Base-by-base conservation (phyloP, 1,140 invertebrate species). In the Ephestia elutella region DNA sequence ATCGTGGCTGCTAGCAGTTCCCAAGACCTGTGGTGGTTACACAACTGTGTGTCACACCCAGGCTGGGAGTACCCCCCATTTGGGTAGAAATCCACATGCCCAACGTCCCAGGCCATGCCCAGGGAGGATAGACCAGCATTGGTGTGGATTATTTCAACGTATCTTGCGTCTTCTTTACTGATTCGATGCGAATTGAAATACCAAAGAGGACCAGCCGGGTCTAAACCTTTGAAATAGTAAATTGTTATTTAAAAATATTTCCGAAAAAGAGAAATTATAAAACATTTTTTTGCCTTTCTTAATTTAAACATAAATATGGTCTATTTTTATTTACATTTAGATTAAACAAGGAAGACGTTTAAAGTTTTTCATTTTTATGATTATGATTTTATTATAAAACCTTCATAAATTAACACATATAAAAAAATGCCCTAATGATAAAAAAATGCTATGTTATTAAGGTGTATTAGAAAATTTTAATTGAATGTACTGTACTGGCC, bases 41-140 rank as follows among this genome's bases (percentile, higher is more conserved):
- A 92, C n/a, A 90, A 82, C 49, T 92, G 70, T 76, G 73, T 63
- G 17, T 69, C 15, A 35, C 84, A 78, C 21, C 88, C 88, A 35
- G 87, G 86, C 25, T 80, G 83, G 28, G 63, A 58, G 4, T 59
- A n/a, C 30, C 93, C 93, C 3, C 93, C 93, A 72, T 95, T 95
- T 0, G 93, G 93, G 74, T 92, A 95, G 86, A 95, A 95, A 76
- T 96, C 94, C 7, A 90, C 90, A 63, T 93, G 91, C 15, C 25
- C 56, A 9, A 61, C 32, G 2, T 25, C 2, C 91, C 93, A 55
- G 90, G 78, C 8, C 90, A 89, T 64, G 90, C 88, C 10, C 87
- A 73, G 61, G 17, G 38, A 44, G 2, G 38, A 15, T 2, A 56
- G 10, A 18, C 91, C 91, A n/a, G 91, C 89, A 66, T 92, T 93